Base-by-base conservation (phyloP, 2,888 invertebrate genomes). In the Amblyjoppa fuscipennis region DNA sequence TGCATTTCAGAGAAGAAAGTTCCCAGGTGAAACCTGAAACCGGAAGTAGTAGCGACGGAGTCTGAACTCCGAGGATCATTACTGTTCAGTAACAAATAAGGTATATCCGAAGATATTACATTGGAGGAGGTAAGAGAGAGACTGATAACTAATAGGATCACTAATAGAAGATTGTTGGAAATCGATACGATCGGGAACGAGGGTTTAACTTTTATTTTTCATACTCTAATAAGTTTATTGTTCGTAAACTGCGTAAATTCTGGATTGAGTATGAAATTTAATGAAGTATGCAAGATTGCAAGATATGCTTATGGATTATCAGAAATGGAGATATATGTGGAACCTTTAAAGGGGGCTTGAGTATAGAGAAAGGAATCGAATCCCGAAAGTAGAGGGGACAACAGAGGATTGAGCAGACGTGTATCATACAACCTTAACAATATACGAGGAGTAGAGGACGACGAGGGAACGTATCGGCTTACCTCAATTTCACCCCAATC, bases 401-500 rank as follows among this genome's bases (percentile, higher is more conserved):
- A 59, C 59, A 82, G 41, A 45, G 16, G 13, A 45, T 45, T 16
- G 51, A 61, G 64, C 66, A 77, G 71, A 71, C 77, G 83, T 78
- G 83, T 81, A 83, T 83, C 45, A 66, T 68, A 73, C n/a, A 61
- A 38, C 56, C 41, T 71, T 51, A 66, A 70, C 53, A 59, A 64
- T 73, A 70, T 49, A 68, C 81, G 77, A 79, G 71, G 85, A 80
- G 80, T 75, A 61, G 73, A 77, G 84, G 71, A 81, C 61, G 78
- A 69, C 69, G 83, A 87, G 88, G 81, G 80, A 88, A 89, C 90
- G 92, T 93, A 93, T 94, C 94, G 91, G 91, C 93, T 94, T 93
- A 93, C 94, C 93, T 93, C 93, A 93, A 94, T 94, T 94, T 92
- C 90, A 92, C 92, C 93, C 93, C 94, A 93, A 94, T 93, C 93